Percentiles rank a stretch among this genome's conserved stretches.
These are phyloP conservation scores for Pseudoatta argentina DNA, from an alignment of 1,140 invertebrate genomes.

Conservation along the genomic window DNA sequence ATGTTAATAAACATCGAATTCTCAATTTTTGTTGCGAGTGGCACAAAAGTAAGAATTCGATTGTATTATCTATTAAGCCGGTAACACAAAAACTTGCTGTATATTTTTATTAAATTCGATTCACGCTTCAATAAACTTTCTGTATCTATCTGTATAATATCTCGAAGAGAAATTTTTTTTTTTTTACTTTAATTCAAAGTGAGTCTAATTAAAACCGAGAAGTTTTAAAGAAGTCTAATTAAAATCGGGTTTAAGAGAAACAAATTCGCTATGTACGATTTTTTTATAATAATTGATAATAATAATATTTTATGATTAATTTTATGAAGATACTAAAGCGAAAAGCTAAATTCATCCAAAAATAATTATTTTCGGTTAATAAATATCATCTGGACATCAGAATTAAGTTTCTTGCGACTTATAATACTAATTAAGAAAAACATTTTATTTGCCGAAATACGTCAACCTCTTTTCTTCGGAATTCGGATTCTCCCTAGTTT, in stretches of 20 bases:
- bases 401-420: not conserved
- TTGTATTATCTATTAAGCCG: too few relatives aligned
- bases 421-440: slow-evolving; percentile 26
- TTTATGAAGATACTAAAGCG: not conserved
- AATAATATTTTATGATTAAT: not conserved
- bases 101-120: too few relatives aligned
- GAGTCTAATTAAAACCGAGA: too few relatives aligned
- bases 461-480: slow-evolving; percentile 18
- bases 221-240: not conserved
- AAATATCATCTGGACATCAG: not conserved
- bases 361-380: not conserved
- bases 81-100: too few relatives aligned
- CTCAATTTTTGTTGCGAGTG: too few relatives aligned
- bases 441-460: not conserved
- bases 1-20: too few relatives aligned
- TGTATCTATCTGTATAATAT: too few relatives aligned
- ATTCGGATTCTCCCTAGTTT: slow-evolving; percentile 31
- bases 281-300: not conserved
- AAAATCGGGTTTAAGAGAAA: not conserved
- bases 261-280: not conserved
- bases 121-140: too few relatives aligned
- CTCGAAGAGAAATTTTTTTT: too few relatives aligned
- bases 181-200: too few relatives aligned
- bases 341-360: not conserved
- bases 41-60: too few relatives aligned